A percentile compares a stretch with the other conserved stretches of the same genome.
Conservation (phyloP, 2,113 vertebrate genomes). For the Oryctolagus cuniculus region DNA sequence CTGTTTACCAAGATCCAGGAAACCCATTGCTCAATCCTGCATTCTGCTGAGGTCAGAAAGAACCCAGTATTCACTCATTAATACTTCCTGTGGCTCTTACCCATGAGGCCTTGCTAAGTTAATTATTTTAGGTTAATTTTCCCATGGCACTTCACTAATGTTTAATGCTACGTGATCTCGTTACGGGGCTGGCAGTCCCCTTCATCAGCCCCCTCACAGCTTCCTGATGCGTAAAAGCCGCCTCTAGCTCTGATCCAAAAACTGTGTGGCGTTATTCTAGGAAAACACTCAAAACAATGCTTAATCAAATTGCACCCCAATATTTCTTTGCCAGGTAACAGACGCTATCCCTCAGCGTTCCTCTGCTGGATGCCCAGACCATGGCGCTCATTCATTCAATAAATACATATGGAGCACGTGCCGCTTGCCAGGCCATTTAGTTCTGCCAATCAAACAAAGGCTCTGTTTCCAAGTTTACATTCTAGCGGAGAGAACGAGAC, state of each 20-base stretch:
- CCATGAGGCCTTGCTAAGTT: neutral
- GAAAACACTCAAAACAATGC: neutral
- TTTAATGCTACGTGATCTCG: neutral
- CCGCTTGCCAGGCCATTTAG: neutral
- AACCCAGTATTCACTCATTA: neutral
- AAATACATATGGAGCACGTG: neutral
- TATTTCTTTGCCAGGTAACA: neutral
- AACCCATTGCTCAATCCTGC: constrained; percentile 8
- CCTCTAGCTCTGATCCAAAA: neutral
- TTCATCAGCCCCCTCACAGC: neutral
- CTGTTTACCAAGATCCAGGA: constrained; percentile 40
- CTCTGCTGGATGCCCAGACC: neutral
- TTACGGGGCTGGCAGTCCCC: neutral
- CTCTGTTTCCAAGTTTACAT: neutral
- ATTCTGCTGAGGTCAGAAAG: neutral
- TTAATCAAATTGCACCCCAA: neutral
- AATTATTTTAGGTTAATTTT: neutral
- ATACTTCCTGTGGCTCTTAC: neutral
- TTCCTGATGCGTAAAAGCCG: neutral
- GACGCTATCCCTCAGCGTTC: neutral
- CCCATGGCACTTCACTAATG: neutral
- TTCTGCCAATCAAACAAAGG: neutral
- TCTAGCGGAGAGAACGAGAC: neutral
- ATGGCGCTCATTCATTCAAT: neutral
- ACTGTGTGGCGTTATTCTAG: neutral